Conservation (phyloP, 2,888 invertebrate genomes). For the Reticulitermes lucifugus region DNA sequence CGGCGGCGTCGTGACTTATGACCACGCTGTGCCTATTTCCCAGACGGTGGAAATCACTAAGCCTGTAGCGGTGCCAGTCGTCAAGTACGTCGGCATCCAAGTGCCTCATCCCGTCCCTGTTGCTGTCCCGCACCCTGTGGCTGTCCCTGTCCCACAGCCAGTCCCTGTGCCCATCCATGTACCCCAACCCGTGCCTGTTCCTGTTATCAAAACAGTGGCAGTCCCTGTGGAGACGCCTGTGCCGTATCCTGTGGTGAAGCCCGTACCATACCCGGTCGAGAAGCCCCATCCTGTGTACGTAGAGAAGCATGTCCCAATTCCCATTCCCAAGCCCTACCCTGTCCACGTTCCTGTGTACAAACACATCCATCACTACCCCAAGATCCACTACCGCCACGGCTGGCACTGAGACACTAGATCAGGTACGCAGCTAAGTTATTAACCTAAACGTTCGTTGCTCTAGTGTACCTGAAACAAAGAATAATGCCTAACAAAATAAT, state of each 20-base stretch:
- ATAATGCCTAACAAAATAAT: too few relatives aligned
- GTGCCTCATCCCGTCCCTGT: constrained; percentile 47
- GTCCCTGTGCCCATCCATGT: constrained; percentile 49
- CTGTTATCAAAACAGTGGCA: constrained; percentile 54
- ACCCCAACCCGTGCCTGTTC: constrained; percentile 52
- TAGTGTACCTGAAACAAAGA: too few relatives aligned
- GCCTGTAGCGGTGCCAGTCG: constrained; percentile 48
- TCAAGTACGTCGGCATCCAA: constrained; percentile 45
- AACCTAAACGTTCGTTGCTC: too few relatives aligned
- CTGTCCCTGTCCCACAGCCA: constrained; percentile 51
- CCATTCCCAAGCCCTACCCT: constrained; percentile 53
- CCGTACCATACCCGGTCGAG: constrained; percentile 51
- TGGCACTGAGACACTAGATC: background rate
- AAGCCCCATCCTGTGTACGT: constrained; percentile 53
- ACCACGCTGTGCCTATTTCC: constrained; percentile 24
- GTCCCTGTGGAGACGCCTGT: constrained; percentile 54
- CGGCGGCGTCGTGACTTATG: background rate
- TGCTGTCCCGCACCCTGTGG: constrained; percentile 50
- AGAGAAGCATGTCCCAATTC: constrained; percentile 50
- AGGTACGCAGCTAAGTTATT: too few relatives aligned
- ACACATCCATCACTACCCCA: constrained; percentile 51
- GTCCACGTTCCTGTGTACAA: constrained; percentile 51
- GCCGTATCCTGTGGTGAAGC: constrained; percentile 52
- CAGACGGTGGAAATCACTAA: constrained; percentile 48
- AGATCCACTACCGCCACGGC: constrained; percentile 23